Percentiles rank a stretch among this genome's conserved stretches.
phyloP scores from a whole-genome alignment of 2,797 vertebrate species.

The Semotilus atromaculatus region DNA sequence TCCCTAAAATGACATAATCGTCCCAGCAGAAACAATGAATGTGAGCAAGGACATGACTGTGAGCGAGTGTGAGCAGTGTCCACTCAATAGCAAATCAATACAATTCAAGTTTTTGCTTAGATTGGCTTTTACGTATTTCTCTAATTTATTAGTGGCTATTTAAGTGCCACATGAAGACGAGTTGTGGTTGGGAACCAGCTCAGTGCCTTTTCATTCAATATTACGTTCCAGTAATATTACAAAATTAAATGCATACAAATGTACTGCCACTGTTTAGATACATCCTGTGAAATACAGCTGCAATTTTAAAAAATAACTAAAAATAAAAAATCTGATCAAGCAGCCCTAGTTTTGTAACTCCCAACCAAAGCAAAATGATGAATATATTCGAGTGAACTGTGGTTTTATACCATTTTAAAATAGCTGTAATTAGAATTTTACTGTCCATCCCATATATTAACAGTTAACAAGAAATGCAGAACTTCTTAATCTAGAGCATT shows the following conservation, averaged over 20 bases:
- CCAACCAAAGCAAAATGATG: neutral
- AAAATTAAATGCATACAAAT: neutral
- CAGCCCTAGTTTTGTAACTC: neutral
- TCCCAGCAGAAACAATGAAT: neutral
- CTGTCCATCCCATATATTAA: neutral
- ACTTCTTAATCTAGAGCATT: neutral
- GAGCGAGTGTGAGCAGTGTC: neutral
- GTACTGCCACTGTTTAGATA: neutral
- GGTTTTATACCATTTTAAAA: neutral
- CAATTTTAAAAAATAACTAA: neutral
- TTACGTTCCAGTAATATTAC: neutral
- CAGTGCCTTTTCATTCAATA: neutral
- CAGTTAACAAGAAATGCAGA: neutral
- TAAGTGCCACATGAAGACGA: neutral
- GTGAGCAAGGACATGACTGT: neutral
- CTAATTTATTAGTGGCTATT: neutral
- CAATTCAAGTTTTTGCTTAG: neutral
- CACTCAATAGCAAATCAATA: neutral
- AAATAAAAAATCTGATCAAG: no score
- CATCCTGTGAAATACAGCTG: neutral
- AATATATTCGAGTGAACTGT: neutral
- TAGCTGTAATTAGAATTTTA: neutral
- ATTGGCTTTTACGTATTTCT: neutral
- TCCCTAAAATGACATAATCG: constrained; percentile 10
- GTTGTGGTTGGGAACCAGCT: neutral